Conservation (phyloP, 2,888 invertebrate genomes). For the Geophilus truncorum region DNA sequence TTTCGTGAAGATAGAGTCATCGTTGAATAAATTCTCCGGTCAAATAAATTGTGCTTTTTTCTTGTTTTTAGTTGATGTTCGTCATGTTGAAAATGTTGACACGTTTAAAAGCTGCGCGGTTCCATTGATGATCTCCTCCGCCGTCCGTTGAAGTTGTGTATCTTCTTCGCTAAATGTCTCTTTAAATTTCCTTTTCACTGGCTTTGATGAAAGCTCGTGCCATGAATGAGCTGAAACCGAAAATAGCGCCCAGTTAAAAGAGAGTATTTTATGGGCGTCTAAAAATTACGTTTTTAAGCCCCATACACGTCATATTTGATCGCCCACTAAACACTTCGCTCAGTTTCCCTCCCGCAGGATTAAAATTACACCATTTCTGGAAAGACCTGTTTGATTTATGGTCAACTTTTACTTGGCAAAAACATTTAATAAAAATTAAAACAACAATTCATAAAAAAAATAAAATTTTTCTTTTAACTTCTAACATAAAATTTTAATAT, state of each 20-base stretch:
- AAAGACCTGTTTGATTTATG: constrained; percentile 16
- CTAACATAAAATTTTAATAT: not conserved
- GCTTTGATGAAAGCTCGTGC: not conserved
- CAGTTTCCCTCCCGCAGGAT: not conserved
- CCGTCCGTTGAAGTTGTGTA: not conserved
- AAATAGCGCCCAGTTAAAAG: constrained; percentile 6
- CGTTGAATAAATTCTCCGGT: not conserved
- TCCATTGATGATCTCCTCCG: not conserved
- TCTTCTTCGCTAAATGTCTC: not conserved
- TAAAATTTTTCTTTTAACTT: not conserved
- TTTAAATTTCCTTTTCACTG: not conserved
- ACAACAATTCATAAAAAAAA: not conserved
- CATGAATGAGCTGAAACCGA: constrained; percentile 25
- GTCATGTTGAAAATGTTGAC: not conserved
- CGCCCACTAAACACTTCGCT: not conserved
- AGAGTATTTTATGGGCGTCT: not conserved
- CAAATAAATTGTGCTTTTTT: not conserved
- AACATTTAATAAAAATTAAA: not conserved
- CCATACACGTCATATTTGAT: not conserved
- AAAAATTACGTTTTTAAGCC: not conserved
- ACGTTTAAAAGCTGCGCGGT: not conserved
- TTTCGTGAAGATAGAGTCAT: not conserved
- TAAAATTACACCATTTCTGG: not conserved
- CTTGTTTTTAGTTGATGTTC: not conserved
- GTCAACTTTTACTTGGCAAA: not conserved